Conservation (phyloP, 92 coral and sea anemone species). For the Plumapathes pennacea region DNA sequence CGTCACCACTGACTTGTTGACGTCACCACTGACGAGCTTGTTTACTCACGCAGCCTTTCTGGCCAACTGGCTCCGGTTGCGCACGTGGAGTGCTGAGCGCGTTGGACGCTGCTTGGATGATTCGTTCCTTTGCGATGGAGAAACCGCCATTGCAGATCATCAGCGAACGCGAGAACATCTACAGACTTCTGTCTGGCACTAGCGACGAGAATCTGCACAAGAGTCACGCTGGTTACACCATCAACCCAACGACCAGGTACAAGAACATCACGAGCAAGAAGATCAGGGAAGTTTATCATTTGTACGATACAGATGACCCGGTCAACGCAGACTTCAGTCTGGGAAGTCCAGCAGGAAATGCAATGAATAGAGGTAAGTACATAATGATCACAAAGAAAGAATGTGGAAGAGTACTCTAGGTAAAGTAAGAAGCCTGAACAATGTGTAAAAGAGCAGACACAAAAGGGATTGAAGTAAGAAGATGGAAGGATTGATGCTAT, state of each 20-base stretch:
- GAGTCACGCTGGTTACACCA: conserved; percentile 79
- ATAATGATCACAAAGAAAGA: no score
- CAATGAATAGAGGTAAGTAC: conserved; percentile 58
- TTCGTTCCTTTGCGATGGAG: conserved; percentile 89
- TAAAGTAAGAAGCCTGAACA: conserved; percentile 18
- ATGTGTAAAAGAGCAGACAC: conserved; percentile 2
- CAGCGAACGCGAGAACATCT: conserved; percentile 93
- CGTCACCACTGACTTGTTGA: no score
- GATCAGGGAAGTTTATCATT: conserved; percentile 82
- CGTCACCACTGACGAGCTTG: no score
- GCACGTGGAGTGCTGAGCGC: conserved; percentile 99
- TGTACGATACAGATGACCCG: conserved; percentile 94
- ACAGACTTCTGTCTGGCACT: conserved; percentile 85
- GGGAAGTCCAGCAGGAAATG: conserved; percentile 72
- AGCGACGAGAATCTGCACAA: conserved; percentile 77
- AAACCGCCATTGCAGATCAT: conserved; percentile 92
- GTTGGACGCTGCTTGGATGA: conserved; percentile 98
- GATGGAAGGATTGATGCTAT: conserved; percentile 5
- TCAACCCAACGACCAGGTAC: conserved; percentile 86
- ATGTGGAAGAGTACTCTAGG: conserved; percentile 21
- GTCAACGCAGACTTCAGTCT: conserved; percentile 93
- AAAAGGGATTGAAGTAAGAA: conserved; percentile 12
- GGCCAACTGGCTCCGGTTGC: conserved; percentile 99
- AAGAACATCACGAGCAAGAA: conserved; percentile 77
- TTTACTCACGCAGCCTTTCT: conserved; percentile 94